Base-by-base conservation (phyloP, 2,888 invertebrate genomes). In the Hydriomena furcata region DNA sequence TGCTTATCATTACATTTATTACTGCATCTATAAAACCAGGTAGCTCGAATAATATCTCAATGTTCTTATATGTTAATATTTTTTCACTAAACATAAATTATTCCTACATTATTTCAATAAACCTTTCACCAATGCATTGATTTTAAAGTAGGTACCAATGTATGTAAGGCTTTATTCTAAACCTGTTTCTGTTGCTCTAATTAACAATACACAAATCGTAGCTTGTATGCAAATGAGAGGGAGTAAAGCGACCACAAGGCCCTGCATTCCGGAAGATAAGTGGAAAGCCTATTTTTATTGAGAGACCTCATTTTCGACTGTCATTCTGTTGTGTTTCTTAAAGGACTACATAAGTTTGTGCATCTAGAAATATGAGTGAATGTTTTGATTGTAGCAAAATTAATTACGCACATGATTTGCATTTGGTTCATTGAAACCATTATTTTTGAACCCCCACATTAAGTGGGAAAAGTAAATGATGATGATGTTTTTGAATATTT, bases 201-300 rank as follows among this genome's bases (percentile, higher is more conserved):
- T 90, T 90, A 90, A 89, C 89, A 84, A 88, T 84, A 87, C 89
- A 89, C 89, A 89, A 89, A 88, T 90, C 89, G 89, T 82, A 86
- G 82, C 88, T 84, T 89, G 88, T 87, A 89, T 90, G 88, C 81
- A 87, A 87, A 89, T 86, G 84, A 84, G 76, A 60, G 66, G 66
- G 50, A 44, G 49, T 47, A 45, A 41, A 28, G 49, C 49, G 12
- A 66, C 63, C 65, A 49, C 36, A 46, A 50, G 49, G 38, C 49
- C 57, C 57, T 53, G 55, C 50, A 53, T 52, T 52, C 51, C 49
- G 21, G 36, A 23, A 37, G 49, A 47, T 53, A 53, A 57, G 41
- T 48, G 64, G 61, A 68, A 68, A 64, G 55, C 51, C 59, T 61
- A 67, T 69, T 76, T 73, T 71, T 75, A 71, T 71, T 66, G 60